Conservation (phyloP, 2,113 vertebrate genomes). For the Tachysurus fulvidraco region DNA sequence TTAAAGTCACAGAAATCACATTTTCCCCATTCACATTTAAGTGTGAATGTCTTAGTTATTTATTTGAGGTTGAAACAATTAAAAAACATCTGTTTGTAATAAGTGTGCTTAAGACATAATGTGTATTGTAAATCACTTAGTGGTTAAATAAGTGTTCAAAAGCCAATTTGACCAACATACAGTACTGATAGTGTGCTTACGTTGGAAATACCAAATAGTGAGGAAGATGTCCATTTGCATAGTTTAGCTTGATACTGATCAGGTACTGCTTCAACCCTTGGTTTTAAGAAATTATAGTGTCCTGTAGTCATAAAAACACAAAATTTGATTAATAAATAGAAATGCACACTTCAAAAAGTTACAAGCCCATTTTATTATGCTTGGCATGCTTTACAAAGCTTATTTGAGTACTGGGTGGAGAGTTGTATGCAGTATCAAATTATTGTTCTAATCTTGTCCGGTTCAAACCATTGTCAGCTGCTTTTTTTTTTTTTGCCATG, state of each 20-base stretch:
- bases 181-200: neutral
- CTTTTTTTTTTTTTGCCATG: too few relatives aligned
- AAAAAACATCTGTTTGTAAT: neutral
- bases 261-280: neutral
- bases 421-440: neutral
- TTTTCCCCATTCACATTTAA: too few relatives aligned
- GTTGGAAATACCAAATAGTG: neutral
- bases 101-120: neutral
- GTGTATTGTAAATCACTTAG: neutral
- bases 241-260: neutral
- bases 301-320: neutral
- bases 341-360: neutral
- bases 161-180: neutral
- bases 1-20: too few relatives aligned
- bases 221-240: neutral
- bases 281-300: neutral
- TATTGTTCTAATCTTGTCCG: neutral
- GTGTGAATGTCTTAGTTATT: neutral
- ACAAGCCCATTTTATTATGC: neutral
- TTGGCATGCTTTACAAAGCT: neutral
- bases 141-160: neutral
- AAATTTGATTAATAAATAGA: neutral
- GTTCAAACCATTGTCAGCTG: neutral
- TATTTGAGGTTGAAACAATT: neutral
- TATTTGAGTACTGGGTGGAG: conserved; percentile 4